Evolutionary conservation across 2,797 vertebrate species (phyloP).

Genomic region (Pseudochirops cupreus): DNA sequence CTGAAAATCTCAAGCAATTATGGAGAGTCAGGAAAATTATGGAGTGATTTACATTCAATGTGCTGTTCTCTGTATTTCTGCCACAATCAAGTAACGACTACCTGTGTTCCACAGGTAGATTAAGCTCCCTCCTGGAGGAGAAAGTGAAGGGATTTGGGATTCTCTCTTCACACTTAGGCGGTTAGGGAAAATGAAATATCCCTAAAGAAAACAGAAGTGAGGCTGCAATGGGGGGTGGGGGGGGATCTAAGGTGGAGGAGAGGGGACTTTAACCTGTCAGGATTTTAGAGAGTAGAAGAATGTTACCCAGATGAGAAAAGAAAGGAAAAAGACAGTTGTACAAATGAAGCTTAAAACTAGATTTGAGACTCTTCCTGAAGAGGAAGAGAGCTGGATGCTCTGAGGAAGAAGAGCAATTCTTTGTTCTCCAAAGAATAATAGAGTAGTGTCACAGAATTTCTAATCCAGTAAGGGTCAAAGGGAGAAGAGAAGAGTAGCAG

Average conservation of each 20-base stretch:
- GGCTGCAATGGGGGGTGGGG: not conserved
- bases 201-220: not conserved
- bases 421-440: not conserved
- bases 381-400: not conserved
- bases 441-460: not conserved
- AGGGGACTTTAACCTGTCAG: not conserved
- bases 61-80: not conserved
- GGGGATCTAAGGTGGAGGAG: not conserved
- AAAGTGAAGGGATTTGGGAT: not conserved
- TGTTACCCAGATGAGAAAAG: not conserved
- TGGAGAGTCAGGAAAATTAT: not conserved
- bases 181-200: not conserved
- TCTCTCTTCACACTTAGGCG: not conserved
- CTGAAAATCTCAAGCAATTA: not conserved
- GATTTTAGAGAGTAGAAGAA: not conserved
- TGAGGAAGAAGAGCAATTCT: not conserved
- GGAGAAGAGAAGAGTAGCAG: not conserved
- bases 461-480: not conserved
- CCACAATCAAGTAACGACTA: not conserved
- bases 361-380: not conserved
- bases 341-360: not conserved
- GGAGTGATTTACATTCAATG: not conserved
- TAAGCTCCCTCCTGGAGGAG: not conserved
- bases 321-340: not conserved
- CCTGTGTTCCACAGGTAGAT: not conserved